These are phyloP conservation scores for Malurus leucopterus DNA, from an alignment of 2,797 vertebrate species.

Conservation along the genomic window DNA sequence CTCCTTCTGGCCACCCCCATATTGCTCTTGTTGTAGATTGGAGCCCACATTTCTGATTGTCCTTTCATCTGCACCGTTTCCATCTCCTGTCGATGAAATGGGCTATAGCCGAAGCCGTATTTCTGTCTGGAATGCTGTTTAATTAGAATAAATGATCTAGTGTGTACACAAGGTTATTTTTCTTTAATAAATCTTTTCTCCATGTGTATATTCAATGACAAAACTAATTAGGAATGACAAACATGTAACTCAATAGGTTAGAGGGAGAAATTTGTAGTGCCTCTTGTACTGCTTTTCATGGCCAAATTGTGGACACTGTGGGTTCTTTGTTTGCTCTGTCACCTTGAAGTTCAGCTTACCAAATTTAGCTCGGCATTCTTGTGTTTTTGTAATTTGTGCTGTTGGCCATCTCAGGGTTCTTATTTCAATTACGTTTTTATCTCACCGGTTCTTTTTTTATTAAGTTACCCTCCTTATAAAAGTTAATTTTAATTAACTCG, in stretches of 20 bases:
- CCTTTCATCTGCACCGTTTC: slow-evolving; percentile 30
- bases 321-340: slow-evolving; percentile 46
- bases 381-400: slow-evolving; percentile 23
- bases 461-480: background rate
- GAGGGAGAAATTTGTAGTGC: slow-evolving; percentile 30
- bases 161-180: slow-evolving; percentile 70
- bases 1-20: background rate
- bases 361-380: background rate
- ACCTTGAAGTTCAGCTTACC: slow-evolving; percentile 26
- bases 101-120: slow-evolving; percentile 4
- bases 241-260: slow-evolving; percentile 45
- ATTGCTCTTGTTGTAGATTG: background rate
- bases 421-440: slow-evolving; percentile 21
- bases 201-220: slow-evolving; percentile 59
- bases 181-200: slow-evolving; percentile 61
- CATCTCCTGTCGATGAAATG: slow-evolving; percentile 3
- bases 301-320: slow-evolving; percentile 14
- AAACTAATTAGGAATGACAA: slow-evolving; percentile 70
- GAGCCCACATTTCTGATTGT: background rate
- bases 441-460: slow-evolving; percentile 13
- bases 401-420: slow-evolving; percentile 15
- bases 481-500: slow-evolving; percentile 34
- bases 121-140: slow-evolving; percentile 58
- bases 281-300: slow-evolving; percentile 25
- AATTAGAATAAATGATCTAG: slow-evolving; percentile 71